Conservation (phyloP, 2,888 invertebrate genomes). For the Cerastis leucographa region DNA sequence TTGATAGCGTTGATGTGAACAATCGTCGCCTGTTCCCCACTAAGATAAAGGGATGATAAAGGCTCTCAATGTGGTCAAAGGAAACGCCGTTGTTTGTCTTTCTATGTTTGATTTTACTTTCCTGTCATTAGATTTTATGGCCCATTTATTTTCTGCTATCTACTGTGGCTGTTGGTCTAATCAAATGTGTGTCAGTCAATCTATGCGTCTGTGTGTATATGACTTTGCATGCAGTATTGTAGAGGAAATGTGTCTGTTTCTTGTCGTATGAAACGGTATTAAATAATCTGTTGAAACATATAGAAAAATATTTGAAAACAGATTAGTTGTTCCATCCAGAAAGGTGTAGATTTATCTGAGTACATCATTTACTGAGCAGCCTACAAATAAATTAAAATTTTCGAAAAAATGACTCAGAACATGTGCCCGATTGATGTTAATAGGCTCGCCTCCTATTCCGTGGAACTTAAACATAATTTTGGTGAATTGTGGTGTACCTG, state of each 20-base stretch:
- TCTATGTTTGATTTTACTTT: slow-evolving; percentile 80
- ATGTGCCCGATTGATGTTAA: too few species aligned
- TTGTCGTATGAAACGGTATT: too few species aligned
- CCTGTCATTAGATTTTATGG: slow-evolving; percentile 75
- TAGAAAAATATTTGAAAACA: not conserved
- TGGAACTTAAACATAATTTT: too few species aligned
- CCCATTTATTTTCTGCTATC: slow-evolving; percentile 67
- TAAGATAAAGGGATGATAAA: slow-evolving; percentile 81
- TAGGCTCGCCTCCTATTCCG: too few species aligned
- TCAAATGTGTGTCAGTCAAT: slow-evolving; percentile 63
- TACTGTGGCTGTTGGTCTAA: slow-evolving; percentile 59
- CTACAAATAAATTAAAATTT: not conserved
- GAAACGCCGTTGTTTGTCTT: slow-evolving; percentile 82
- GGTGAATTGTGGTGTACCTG: too few species aligned
- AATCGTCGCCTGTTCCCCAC: slow-evolving; percentile 79
- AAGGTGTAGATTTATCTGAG: not conserved
- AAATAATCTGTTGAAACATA: not conserved
- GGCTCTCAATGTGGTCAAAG: slow-evolving; percentile 84
- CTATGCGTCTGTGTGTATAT: slow-evolving; percentile 47
- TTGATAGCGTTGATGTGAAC: slow-evolving; percentile 79
- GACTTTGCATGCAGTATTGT: slow-evolving; percentile 28
- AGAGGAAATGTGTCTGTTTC: slow-evolving; percentile 6
- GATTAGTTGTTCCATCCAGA: not conserved
- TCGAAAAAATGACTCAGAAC: not conserved
- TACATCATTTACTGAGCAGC: not conserved